phyloP scores from a whole-genome alignment of 2,797 vertebrate genomes.

The Typhlichthys subterraneus region DNA sequence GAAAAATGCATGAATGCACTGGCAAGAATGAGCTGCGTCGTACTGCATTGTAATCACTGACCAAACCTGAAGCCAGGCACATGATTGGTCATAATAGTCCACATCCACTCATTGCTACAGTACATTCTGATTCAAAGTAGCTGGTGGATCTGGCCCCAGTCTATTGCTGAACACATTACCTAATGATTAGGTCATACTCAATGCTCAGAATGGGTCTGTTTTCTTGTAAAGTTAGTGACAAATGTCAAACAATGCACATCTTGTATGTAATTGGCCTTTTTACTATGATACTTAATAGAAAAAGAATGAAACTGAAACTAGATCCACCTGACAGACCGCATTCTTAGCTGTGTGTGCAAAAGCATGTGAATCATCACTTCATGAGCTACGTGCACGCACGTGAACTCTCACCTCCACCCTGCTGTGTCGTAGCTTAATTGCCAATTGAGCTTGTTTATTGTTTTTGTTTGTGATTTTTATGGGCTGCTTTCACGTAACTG shows the following conservation, averaged over 20 bases:
- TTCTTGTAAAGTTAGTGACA: too few relatives aligned
- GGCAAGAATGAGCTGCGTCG: slow-evolving; percentile 25
- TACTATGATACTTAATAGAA: slow-evolving; percentile 3
- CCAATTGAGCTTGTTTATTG: slow-evolving; percentile 34
- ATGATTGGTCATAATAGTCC: too few relatives aligned
- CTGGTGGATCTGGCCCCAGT: too few relatives aligned
- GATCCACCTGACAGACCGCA: slow-evolving; percentile 7
- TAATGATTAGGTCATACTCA: too few relatives aligned
- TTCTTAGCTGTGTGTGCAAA: slow-evolving; percentile 18
- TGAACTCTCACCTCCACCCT: slow-evolving; percentile 45
- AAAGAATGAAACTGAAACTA: slow-evolving; percentile 3
- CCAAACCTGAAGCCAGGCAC: too few relatives aligned
- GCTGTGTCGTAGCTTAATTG: slow-evolving; percentile 3
- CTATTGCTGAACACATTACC: too few relatives aligned
- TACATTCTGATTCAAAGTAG: too few relatives aligned
- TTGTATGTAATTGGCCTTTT: slow-evolving; percentile 2
- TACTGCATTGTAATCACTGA: slow-evolving; percentile 3
- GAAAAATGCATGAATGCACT: slow-evolving; percentile 54
- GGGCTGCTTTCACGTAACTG: slow-evolving; percentile 87
- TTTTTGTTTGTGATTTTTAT: slow-evolving; percentile 48
- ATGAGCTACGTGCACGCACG: slow-evolving; percentile 30
- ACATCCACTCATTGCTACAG: too few relatives aligned
- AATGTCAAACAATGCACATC: too few relatives aligned
- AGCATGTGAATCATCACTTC: slow-evolving; percentile 6
- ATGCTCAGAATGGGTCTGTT: too few relatives aligned